Percentiles rank a stretch among this genome's conserved stretches.
Conservation (phyloP, 1,140 invertebrate species). For the Ganaspis sp. region DNA sequence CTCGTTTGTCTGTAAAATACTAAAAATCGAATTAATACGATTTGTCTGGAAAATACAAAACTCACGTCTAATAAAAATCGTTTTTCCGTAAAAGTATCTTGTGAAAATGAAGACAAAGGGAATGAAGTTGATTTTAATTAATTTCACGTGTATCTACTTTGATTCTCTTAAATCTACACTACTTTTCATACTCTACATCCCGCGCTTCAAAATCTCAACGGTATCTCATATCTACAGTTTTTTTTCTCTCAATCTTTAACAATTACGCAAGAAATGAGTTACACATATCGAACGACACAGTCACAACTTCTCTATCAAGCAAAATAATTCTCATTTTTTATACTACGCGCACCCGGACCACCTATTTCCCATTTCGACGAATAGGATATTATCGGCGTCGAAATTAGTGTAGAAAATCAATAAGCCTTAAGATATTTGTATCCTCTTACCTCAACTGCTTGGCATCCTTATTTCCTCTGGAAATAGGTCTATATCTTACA, state of each 20-base stretch:
- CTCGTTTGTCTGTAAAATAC: no score
- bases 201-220: slow-evolving; percentile 36
- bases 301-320: slow-evolving; percentile 18
- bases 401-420: slow-evolving; percentile 7
- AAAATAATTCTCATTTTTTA: slow-evolving; percentile 30
- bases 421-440: slow-evolving; percentile 22
- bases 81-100: neutral
- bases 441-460: slow-evolving; percentile 40
- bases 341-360: slow-evolving; percentile 67
- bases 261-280: slow-evolving; percentile 41
- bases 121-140: neutral
- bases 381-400: neutral
- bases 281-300: slow-evolving; percentile 18
- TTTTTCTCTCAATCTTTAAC: slow-evolving; percentile 19
- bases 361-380: slow-evolving; percentile 49
- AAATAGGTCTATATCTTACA: slow-evolving; percentile 31
- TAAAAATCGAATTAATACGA: no score
- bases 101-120: neutral
- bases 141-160: neutral
- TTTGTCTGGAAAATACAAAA: no score
- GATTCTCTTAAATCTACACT: neutral
- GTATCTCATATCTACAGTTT: slow-evolving; percentile 35
- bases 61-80: no score
- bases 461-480: slow-evolving; percentile 35
- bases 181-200: slow-evolving; percentile 3